Evolutionary conservation across 53 echinoderm and acorn worm species (phyloP), one percentile per base, ranked within the genome.

Genomic region (Zoroaster sp.): DNA sequence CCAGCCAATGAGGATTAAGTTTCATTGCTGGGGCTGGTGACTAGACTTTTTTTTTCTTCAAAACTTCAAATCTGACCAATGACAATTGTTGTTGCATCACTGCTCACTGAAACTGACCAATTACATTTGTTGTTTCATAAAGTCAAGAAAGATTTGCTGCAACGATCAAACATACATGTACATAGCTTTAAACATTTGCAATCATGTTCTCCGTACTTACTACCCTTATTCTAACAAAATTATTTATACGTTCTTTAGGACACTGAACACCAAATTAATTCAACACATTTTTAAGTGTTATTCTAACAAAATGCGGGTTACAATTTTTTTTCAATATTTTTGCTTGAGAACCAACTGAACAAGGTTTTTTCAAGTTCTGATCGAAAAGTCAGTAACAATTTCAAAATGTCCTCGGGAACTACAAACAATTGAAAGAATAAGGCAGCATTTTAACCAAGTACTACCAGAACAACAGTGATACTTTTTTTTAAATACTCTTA

Each of bases 401-500:
- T n/a, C n/a, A n/a, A n/a, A 66, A 66, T 14, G 12, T 66, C 23
- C 23, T 15, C 10, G 20, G 76, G 33, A 49, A 76, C 46, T 33
- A 10, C n/a, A 30, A 76, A 51, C 76, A 75, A n/a, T 76, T 11
- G 33, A 4, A 76, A 30, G 51, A 51, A 76, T 49, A 30, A 76
- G 51, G 76, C 73, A 20, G 13, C 73, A 39, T 34, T 34, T 73
- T 73, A 8, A 21, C 12, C 11, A 71, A 40, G 79, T 36, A 79
- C 23, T 38, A 28, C 54, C 63, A 63, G 79, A 79, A 79, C 79
- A 15, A 37, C 79, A 8, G 55, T 79, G 63, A 79, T 79, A 13
- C 20, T 74, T 85, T 71, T 51, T 28, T 28, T 71, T 85, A 85
- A 85, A 85, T 85, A 85, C 85, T 85, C 85, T 14, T 70, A 85